Base-by-base conservation (phyloP, 2,888 invertebrate species). In the Drosophila histrio region DNA sequence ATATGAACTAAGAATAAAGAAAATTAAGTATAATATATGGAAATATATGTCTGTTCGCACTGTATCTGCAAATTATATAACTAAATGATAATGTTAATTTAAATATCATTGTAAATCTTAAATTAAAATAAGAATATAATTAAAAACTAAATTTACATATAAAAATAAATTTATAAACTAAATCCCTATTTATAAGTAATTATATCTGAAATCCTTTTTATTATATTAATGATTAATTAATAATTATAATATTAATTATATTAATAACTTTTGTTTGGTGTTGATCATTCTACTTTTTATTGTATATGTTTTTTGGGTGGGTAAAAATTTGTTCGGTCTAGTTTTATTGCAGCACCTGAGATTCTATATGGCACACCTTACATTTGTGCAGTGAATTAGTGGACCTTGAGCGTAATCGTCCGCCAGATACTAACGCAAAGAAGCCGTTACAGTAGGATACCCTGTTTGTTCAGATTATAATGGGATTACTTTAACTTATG, bases 41-140 rank as follows among this genome's bases (percentile, higher is more conserved):
- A 21, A 30, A 30, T 30, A 9, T 19, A 19, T 30, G n/a, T 46
- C 30, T 30, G 47, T 47, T n/a, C 28, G 32, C 46, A 46, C n/a
- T 19, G 7, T 21, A 47, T 22, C 9, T 32, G 47, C 32, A 32
- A 30, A 32, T 32, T 32, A 21, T 32, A 19, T 44, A 26, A 46
- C 13, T 46, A n/a, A 30, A n/a, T 30, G 28, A 21, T 13, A 9
- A 47, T 47, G 32, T 47, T n/a, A 47, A 19, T 21, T 32, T 32
- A 32, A 32, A 22, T 47, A 47, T 13, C n/a, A 21, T 47, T 47
- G 47, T 47, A 47, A 32, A 32, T 30, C 32, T 47, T 21, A 9
- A 30, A 32, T 9, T 21, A 47, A 32, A 21, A 3, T 0, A 47
- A 47, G 4, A 32, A 47, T 47, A 32, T n/a, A 36, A 36, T 17